Base-by-base conservation (phyloP, 2,113 vertebrate genomes). In the Tinamus guttatus region DNA sequence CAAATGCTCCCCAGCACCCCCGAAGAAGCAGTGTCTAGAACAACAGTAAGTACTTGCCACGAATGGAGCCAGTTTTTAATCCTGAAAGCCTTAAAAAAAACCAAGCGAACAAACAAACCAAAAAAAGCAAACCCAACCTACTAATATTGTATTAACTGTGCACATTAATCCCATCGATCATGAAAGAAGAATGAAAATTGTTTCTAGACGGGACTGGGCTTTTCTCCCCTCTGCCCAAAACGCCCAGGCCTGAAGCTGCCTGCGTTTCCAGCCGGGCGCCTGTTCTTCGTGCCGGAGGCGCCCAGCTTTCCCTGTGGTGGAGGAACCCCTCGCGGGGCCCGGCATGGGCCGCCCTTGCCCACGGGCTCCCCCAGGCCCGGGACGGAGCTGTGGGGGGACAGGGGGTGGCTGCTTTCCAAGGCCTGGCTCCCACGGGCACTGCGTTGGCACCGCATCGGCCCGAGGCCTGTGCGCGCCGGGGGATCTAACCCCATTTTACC, bases 371-470 rank as follows among this genome's bases (percentile, higher is more conserved):
- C 27, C 13, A 15, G 9, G 52, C 25, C 13, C 27, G 7, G 52
- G 7, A 27, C 15, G 27, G 13, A 8, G 25, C 51, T 13, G 13
- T 27, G 24, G 11, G 24, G 25, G 25, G 51, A 27, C 13, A 27
- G 51, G 13, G 25, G 51, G 27, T 7, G 7, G 52, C 13, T 54
- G 52, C 52, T 54, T 28, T 54, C 27, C 27, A 54, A 54, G 52
- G 52, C 21, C 52, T 27, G 7, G 52, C 27, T 54, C 25, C 27
- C 25, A 13, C 27, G 14, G 14, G 25, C 15, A 7, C 52, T 15
- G 13, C 8, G 13, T 28, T 54, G 52, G 52, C 27, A n/a, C n/a
- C n/a, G n/a, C n/a, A n/a, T n/a, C n/a, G n/a, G 0, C 0, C 40
- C 60, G 68, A 80, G 34, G 54, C 18, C 67, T 92, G 24, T 0